These are phyloP conservation scores for Zophobas morio DNA, from an alignment of 1,140 invertebrate species.

Conservation along the genomic window DNA sequence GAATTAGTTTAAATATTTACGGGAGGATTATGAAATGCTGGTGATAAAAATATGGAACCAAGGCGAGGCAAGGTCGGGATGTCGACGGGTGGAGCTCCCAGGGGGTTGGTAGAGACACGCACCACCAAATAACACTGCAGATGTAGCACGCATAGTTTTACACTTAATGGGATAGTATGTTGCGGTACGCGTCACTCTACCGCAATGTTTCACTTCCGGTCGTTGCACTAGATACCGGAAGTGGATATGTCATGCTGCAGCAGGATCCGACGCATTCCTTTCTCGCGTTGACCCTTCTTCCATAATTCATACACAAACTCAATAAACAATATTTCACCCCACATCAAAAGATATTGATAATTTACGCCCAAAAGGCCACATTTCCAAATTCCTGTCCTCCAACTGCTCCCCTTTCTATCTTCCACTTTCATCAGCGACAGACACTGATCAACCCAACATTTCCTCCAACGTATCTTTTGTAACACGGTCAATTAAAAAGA, in stretches of 20 bases:
- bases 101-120: constrained; percentile 55
- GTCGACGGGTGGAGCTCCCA: constrained; percentile 54
- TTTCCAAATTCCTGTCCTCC: too few relatives aligned
- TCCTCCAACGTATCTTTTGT: too few relatives aligned
- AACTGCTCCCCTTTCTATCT: too few relatives aligned
- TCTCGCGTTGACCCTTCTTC: constrained; percentile 19
- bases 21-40: constrained; percentile 40
- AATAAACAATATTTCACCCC: constrained; percentile 36
- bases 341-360: constrained; percentile 3
- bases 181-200: constrained; percentile 53
- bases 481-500: too few relatives aligned
- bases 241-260: constrained; percentile 43
- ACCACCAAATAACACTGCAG: constrained; percentile 57
- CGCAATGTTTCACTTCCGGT: constrained; percentile 57
- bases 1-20: constrained; percentile 43
- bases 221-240: constrained; percentile 55
- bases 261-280: constrained; percentile 35
- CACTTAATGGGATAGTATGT: constrained; percentile 58
- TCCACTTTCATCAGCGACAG: too few relatives aligned
- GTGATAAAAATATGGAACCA: constrained; percentile 43
- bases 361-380: too few relatives aligned
- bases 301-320: constrained; percentile 12
- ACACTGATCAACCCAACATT: too few relatives aligned
- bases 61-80: constrained; percentile 48
- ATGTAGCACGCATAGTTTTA: constrained; percentile 62